Evolutionary conservation across 23 tunicate species (phyloP).

Genomic region (Styela clava): DNA sequence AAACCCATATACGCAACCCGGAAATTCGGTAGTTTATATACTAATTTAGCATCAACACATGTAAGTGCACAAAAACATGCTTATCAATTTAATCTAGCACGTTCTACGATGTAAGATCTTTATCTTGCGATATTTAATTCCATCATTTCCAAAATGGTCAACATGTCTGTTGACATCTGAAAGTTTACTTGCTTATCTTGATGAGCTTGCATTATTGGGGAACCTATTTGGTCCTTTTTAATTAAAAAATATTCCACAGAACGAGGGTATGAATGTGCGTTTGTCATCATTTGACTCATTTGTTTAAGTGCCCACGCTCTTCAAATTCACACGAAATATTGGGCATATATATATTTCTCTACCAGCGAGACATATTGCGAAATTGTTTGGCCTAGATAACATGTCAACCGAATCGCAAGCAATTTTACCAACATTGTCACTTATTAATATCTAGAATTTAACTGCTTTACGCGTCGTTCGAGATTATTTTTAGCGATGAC

Average conservation of each 20-base stretch:
- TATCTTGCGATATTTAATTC: neutral
- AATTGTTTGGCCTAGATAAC: neutral
- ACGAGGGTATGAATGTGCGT: neutral
- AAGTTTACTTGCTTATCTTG: neutral
- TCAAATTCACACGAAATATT: no score
- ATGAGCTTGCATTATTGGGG: neutral
- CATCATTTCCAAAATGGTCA: neutral
- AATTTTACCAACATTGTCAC: no score
- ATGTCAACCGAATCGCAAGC: neutral
- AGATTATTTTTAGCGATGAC: neutral
- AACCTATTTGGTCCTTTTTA: neutral
- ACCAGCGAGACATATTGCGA: no score
- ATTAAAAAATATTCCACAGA: neutral
- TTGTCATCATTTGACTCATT: neutral
- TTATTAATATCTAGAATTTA: no score
- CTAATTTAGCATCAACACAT: no score
- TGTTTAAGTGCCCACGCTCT: no score
- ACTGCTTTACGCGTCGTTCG: no score
- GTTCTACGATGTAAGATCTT: neutral
- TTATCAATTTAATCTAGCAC: neutral
- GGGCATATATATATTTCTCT: no score
- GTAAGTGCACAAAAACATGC: neutral
- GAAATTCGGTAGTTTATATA: no score
- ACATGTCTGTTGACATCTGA: neutral
- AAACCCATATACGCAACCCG: no score